Base-by-base conservation (phyloP, 2,113 vertebrate species). In the Trichomycterus rosablanca region DNA sequence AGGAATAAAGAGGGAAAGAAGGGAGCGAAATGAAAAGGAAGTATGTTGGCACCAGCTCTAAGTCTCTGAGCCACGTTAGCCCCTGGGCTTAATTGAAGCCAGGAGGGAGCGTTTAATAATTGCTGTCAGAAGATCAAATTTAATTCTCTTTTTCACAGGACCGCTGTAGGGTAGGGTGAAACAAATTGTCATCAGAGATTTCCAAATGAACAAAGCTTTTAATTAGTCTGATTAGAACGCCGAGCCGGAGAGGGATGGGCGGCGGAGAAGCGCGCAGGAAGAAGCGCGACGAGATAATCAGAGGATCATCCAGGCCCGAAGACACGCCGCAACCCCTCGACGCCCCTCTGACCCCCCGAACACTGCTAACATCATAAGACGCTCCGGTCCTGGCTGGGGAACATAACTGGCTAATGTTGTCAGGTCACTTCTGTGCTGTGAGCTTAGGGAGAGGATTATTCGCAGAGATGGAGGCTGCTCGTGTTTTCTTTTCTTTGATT, bases 111-210 rank as follows among this genome's bases (percentile, higher is more conserved):
- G 90, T 92, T 97, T 96, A 92, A 93, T 97, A 96, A 97, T 95
- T 94, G 92, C 93, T 97, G 93, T 97, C 94, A 97, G 90, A 94
- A 97, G 93, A 98, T 97, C 92, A 97, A 88, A 94, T 97, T 94
- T 95, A 97, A 96, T 97, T 97, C 91, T 96, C 88, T 86, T 93
- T 92, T 85, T 93, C 90, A 87, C 91, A 90, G 87, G 88, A 92
- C 91, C 87, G 91, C 93, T 92, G 89, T 90, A 92, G 94, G 92
- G 91, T 88, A 89, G 85, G 92, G 89, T 91, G 90, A 95, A 94
- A 94, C 89, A 95, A 96, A 95, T 96, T 95, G 91, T 92, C 94
- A 91, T 94, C 88, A 81, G 93, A 92, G 91, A 90, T 91, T 96
- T 93, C 89, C 89, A 89, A 91, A 93, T 91, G 92, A 97, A 91